Percentiles rank a stretch among this genome's conserved stretches.
These are phyloP conservation scores for Taphrorychus bicolor DNA, from an alignment of 2,888 invertebrate species.

Conservation along the genomic window DNA sequence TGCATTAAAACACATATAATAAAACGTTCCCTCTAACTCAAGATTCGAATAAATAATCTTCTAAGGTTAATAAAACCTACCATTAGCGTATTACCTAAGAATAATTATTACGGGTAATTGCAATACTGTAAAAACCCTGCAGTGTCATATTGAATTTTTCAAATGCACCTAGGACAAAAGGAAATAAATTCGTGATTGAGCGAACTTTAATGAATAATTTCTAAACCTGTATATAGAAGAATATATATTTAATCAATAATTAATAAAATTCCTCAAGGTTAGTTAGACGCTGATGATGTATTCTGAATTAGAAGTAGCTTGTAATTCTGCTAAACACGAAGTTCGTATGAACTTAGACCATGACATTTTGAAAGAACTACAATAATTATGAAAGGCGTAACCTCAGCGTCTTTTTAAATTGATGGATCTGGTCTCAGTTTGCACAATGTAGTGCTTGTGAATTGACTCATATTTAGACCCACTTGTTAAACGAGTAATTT, in stretches of 20 bases:
- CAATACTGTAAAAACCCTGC: constrained; percentile 3
- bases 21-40: not conserved
- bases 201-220: constrained; percentile 36
- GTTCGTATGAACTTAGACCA: constrained; percentile 54
- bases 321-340: constrained; percentile 45
- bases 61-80: not conserved
- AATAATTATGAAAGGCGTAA: constrained; percentile 55
- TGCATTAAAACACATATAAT: not conserved
- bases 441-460: constrained; percentile 10
- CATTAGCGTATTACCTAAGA: not conserved
- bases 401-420: constrained; percentile 46
- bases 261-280: constrained; percentile 52
- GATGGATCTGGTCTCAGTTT: constrained; percentile 40
- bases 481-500: not conserved
- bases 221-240: constrained; percentile 38
- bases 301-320: constrained; percentile 49
- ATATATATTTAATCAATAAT: constrained; percentile 49
- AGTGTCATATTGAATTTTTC: constrained; percentile 32
- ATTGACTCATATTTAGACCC: not conserved
- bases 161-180: constrained; percentile 22
- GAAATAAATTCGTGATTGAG: constrained; percentile 33
- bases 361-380: constrained; percentile 55
- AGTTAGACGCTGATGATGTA: constrained; percentile 46
- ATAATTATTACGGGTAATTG: not conserved
- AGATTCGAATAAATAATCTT: not conserved